phyloP scores from a whole-genome alignment of 2,888 invertebrate species.

The Xestia sexstrigata region DNA sequence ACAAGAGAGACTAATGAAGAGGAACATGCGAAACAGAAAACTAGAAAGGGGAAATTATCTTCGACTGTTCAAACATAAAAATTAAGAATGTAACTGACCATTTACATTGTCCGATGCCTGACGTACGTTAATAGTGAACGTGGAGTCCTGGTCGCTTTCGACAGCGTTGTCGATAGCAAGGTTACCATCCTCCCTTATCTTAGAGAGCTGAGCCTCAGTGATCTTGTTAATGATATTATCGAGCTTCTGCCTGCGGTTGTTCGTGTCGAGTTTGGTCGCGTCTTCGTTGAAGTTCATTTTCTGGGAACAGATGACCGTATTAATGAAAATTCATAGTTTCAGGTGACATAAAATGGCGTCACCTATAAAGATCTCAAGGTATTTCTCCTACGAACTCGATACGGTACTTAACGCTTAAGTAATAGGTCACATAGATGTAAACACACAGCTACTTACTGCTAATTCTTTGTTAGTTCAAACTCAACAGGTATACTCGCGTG shows the following conservation, averaged over 20 bases:
- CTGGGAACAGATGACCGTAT: constrained; percentile 19
- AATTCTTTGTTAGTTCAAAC: constrained; percentile 2
- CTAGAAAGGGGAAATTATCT: not conserved
- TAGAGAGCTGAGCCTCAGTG: constrained; percentile 46
- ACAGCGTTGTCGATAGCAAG: not conserved
- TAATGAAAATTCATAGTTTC: not conserved
- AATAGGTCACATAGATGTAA: not conserved
- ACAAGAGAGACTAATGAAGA: not conserved
- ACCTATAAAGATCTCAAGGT: not conserved
- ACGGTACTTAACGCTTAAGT: too few species aligned
- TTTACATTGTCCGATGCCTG: not conserved
- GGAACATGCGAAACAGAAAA: not conserved
- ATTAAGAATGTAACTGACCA: constrained; percentile 32
- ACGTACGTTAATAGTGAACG: not conserved
- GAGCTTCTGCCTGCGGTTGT: constrained; percentile 38
- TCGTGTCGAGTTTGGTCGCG: not conserved
- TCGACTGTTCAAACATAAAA: not conserved
- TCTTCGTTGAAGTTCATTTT: constrained; percentile 26
- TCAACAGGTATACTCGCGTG: constrained; percentile 49
- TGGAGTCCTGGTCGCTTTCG: not conserved
- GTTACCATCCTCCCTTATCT: constrained; percentile 7
- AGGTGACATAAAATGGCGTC: constrained; percentile 33
- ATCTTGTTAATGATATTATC: constrained; percentile 44
- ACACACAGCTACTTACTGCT: constrained; percentile 25
- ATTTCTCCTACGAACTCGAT: not conserved